These are phyloP conservation scores for Rotaria magnacalcarata DNA, from an alignment of 2,888 invertebrate genomes.

Conservation along the genomic window DNA sequence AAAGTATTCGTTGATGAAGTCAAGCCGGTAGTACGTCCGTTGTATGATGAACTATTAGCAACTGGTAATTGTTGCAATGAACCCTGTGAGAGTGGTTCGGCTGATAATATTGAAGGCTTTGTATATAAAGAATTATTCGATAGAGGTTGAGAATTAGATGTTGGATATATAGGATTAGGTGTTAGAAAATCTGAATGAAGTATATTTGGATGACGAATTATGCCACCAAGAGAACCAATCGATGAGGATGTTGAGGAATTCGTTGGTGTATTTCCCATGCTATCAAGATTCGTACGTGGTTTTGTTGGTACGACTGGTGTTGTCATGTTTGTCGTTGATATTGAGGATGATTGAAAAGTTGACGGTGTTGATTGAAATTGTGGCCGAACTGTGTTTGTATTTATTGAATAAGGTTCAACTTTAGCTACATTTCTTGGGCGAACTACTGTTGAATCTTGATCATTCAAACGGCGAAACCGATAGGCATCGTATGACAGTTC, in stretches of 20 bases:
- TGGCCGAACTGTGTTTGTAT: not conserved
- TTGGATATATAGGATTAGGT: not conserved
- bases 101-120: not conserved
- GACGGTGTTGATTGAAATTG: not conserved
- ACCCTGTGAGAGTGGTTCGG: not conserved
- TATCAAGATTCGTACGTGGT: not conserved
- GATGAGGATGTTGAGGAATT: not conserved
- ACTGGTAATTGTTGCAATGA: not conserved
- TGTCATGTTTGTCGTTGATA: too few species aligned
- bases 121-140: not conserved
- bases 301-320: not conserved
- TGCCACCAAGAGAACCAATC: not conserved
- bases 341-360: not conserved
- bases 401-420: conserved; percentile 14
- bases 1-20: not conserved
- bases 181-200: not conserved
- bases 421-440: not conserved
- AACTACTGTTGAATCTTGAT: not conserved
- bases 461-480: conserved; percentile 1
- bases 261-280: not conserved
- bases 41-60: not conserved
- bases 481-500: not conserved
- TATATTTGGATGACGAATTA: not conserved
- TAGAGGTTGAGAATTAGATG: not conserved
- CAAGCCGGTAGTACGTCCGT: not conserved